These are phyloP conservation scores for Buphagus erythrorhynchus DNA, from an alignment of 2,797 vertebrate species.

Conservation along the genomic window DNA sequence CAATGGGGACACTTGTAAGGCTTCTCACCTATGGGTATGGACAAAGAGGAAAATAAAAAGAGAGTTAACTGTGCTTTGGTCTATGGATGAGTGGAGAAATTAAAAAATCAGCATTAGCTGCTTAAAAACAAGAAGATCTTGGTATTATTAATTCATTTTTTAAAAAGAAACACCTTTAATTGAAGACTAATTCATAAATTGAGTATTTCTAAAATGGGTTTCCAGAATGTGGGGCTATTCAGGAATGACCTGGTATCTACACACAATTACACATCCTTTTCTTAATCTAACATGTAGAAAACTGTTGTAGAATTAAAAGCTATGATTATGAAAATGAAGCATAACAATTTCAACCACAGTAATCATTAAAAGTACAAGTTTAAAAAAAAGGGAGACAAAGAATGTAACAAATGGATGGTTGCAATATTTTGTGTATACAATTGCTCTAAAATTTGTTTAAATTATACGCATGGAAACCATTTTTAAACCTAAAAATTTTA, in stretches of 20 bases:
- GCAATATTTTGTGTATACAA: conserved; percentile 83
- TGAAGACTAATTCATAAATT: conserved; percentile 69
- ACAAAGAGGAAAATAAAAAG: conserved; percentile 51
- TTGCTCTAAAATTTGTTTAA: conserved; percentile 94
- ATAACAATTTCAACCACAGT: conserved; percentile 80
- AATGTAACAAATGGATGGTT: conserved; percentile 82
- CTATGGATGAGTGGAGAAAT: neutral
- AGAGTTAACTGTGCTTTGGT: conserved; percentile 66
- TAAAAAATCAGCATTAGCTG: conserved; percentile 35
- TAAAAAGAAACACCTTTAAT: conserved; percentile 56
- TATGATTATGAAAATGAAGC: conserved; percentile 85
- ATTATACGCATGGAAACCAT: conserved; percentile 99
- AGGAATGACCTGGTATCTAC: conserved; percentile 77
- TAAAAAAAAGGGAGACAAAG: conserved; percentile 68
- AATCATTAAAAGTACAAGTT: conserved; percentile 83
- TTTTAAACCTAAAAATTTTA: conserved; percentile 95
- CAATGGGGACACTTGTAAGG: conserved; percentile 99
- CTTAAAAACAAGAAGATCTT: conserved; percentile 51
- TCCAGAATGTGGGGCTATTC: conserved; percentile 71
- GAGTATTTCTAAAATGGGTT: conserved; percentile 64
- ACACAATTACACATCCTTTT: conserved; percentile 80
- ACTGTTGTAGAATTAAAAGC: conserved; percentile 81
- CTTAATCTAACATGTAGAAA: conserved; percentile 81
- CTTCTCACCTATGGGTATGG: conserved; percentile 89
- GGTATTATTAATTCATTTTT: conserved; percentile 60